Evolutionary conservation across 2,797 vertebrate species (phyloP), one percentile per base, ranked within the genome.

Genomic region (Acanthopagrus latus): DNA sequence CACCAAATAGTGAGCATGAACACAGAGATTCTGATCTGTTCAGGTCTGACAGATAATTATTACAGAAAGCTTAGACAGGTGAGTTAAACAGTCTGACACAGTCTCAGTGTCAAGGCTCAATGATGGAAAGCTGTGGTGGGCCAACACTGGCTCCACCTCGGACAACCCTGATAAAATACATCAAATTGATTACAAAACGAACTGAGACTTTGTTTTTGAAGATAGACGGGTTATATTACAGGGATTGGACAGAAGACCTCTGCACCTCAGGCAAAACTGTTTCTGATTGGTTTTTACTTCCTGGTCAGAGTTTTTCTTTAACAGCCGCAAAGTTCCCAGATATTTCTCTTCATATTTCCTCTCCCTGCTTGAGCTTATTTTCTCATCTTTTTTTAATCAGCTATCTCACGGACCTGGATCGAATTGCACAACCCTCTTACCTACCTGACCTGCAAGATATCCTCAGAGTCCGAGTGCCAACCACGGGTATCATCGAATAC

Each of bases 401-500:
- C 91, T 98, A 97, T 86, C 93, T 98, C 85, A 92, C 74, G 2
- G 95, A 97, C 67, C 88, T 97, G 62, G 95, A 97, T 38, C 92
- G 95, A 11, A 96, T 96, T 59, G 76, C 95, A 41, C 71, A 92
- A 66, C 89, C 94, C 0, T 90, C 83, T 0, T 98, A 96, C n/a
- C 18, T 98, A 43, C 96, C 96, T 3, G 95, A 94, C 3, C 94
- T 97, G 72, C 90, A 98, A 80, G 97, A 97, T 43, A 95, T 97
- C 83, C 96, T 98, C 70, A 92, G 96, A 74, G 96, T 97, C 74
- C 84, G 94, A 70, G 95, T 97, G 64, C 95, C 97, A 50, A 96
- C 96, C 56, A 97, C 96, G 0, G 97, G 96, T 67, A 98, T 97
- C 92, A 97, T 95, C 0, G 95, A 97, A 78, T 97, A 97, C 74